A percentile compares a stretch with the other conserved stretches of the same genome.
Conservation (phyloP, 30 jellyfish, hydroid and myxozoan genomes). For the Turritopsis rubra region DNA sequence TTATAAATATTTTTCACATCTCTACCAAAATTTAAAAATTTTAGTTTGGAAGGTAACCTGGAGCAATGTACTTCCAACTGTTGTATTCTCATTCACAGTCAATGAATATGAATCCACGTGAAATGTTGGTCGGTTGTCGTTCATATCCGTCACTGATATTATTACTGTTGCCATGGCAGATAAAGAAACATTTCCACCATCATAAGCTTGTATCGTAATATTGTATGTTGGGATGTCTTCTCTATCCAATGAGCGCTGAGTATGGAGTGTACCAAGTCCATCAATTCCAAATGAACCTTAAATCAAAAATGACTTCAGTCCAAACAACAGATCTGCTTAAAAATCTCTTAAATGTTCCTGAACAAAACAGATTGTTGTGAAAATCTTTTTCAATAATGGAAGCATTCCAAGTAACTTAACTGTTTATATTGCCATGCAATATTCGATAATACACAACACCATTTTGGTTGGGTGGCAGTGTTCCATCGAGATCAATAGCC, state of each 20-base stretch:
- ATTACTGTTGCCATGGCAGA: slow-evolving; percentile 18
- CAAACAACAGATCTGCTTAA: not conserved
- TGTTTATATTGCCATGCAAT: slow-evolving; percentile 39
- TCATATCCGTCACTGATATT: slow-evolving; percentile 34
- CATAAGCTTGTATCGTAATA: slow-evolving; percentile 46
- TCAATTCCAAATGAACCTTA: not conserved
- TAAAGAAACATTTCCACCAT: slow-evolving; percentile 40
- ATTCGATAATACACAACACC: slow-evolving; percentile 52
- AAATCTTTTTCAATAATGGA: no score
- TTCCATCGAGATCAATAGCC: slow-evolving; percentile 62
- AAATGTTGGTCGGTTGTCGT: slow-evolving; percentile 64
- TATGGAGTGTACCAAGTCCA: slow-evolving; percentile 24
- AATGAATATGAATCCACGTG: not conserved
- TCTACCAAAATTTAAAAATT: not conserved
- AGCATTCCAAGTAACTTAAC: slow-evolving; percentile 10
- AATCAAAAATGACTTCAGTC: not conserved
- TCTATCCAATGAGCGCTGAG: slow-evolving; percentile 48
- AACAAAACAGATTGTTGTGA: no score
- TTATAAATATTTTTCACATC: no score
- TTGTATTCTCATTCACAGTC: not conserved
- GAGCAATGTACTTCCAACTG: not conserved
- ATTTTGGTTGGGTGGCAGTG: slow-evolving; percentile 52
- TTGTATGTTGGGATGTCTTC: slow-evolving; percentile 36
- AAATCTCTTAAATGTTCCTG: not conserved
- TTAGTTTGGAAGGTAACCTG: not conserved